phyloP scores from a whole-genome alignment of 2,888 invertebrate species.

The Homarus gammarus region DNA sequence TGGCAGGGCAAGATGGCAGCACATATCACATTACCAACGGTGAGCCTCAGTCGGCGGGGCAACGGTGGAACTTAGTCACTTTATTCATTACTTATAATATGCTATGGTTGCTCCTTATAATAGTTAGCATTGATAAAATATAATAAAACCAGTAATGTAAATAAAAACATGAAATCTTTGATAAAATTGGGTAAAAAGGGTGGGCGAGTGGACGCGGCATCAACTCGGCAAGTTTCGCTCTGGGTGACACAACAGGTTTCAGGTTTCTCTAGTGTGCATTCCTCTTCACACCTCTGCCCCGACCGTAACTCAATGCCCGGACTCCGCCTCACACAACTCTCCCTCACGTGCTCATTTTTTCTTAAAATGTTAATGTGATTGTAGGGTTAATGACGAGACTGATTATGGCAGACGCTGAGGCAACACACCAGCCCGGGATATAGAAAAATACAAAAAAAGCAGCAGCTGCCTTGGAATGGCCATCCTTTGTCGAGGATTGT shows the following conservation, averaged over 20 bases:
- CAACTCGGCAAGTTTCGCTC: slow-evolving; percentile 35
- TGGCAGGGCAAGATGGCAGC: slow-evolving; percentile 70
- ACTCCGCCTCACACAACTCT: slow-evolving; percentile 12
- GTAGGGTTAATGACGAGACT: slow-evolving; percentile 3
- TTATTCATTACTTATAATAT: not conserved
- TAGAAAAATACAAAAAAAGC: too few species aligned
- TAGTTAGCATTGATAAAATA: not conserved
- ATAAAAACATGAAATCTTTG: not conserved
- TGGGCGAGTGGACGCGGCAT: slow-evolving; percentile 10
- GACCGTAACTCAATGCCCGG: slow-evolving; percentile 42
- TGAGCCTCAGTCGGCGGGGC: slow-evolving; percentile 25
- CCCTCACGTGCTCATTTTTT: slow-evolving; percentile 36
- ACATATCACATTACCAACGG: slow-evolving; percentile 67
- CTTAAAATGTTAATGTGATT: not conserved
- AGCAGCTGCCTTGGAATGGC: not conserved
- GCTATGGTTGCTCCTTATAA: not conserved
- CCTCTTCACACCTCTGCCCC: slow-evolving; percentile 68
- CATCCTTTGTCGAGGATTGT: not conserved
- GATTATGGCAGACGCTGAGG: not conserved
- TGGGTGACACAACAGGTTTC: slow-evolving; percentile 62
- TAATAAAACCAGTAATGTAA: too few species aligned
- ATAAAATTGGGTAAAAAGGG: not conserved
- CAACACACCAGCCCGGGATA: too few species aligned
- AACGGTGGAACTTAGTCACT: slow-evolving; percentile 3
- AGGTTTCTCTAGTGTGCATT: slow-evolving; percentile 61